A percentile compares a stretch with the other conserved stretches of the same genome.
phyloP scores from a whole-genome alignment of 2,888 invertebrate species.

The Monoplex corrugatus region DNA sequence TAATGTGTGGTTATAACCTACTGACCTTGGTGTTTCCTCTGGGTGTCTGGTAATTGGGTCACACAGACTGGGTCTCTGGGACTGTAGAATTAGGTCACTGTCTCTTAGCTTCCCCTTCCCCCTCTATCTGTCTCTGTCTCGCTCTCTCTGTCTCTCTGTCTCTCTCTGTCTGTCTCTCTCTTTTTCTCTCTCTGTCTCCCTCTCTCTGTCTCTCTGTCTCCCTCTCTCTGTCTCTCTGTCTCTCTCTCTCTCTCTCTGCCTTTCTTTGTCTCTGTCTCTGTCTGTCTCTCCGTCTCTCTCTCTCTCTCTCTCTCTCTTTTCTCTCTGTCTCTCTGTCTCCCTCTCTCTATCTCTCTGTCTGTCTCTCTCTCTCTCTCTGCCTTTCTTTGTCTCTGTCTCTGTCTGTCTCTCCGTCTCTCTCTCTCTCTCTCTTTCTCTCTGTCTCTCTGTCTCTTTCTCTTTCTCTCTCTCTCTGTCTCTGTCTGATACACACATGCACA shows the following conservation, averaged over 20 bases:
- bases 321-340: neutral
- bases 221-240: neutral
- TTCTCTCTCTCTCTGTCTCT: neutral
- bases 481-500: constrained; percentile 19
- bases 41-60: too few species aligned
- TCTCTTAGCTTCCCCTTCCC: too few species aligned
- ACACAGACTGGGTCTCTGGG: too few species aligned
- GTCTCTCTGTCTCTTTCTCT: neutral
- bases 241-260: neutral
- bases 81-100: too few species aligned
- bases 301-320: neutral
- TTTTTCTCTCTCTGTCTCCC: neutral
- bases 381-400: neutral
- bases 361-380: neutral
- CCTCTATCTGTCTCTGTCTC: too few species aligned
- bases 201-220: neutral
- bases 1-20: too few species aligned
- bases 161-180: too few species aligned
- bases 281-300: neutral
- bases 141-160: too few species aligned
- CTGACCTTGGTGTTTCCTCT: too few species aligned
- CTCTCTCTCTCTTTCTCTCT: neutral
- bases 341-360: neutral
- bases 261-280: neutral
- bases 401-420: neutral